These are phyloP conservation scores for Drosophila niveifrons DNA, from an alignment of 2,888 invertebrate genomes.

Conservation along the genomic window DNA sequence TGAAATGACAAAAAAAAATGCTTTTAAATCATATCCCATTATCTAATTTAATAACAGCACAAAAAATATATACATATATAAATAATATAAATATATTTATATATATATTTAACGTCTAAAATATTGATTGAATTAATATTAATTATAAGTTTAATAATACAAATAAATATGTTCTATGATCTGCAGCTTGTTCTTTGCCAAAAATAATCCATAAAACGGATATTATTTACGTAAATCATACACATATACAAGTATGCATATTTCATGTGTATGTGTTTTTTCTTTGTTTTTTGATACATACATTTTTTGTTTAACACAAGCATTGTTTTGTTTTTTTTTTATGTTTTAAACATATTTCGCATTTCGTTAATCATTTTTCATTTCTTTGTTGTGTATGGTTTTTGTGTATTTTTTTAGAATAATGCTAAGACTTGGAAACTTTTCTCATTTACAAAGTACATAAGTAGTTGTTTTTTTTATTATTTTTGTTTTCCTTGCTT, in stretches of 20 bases:
- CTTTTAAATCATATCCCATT: slow-evolving; percentile 29
- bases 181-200: slow-evolving; percentile 51
- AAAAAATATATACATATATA: slow-evolving; percentile 25
- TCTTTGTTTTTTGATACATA: slow-evolving; percentile 34
- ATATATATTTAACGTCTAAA: slow-evolving; percentile 17
- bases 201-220: slow-evolving; percentile 77
- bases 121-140: slow-evolving; percentile 14
- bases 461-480: slow-evolving; percentile 38
- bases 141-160: slow-evolving; percentile 34
- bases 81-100: neutral
- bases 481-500: neutral
- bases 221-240: slow-evolving; percentile 63
- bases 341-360: slow-evolving; percentile 57
- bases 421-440: slow-evolving; percentile 65
- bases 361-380: slow-evolving; percentile 17
- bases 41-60: slow-evolving; percentile 61
- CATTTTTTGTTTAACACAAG: slow-evolving; percentile 43
- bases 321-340: slow-evolving; percentile 9
- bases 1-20: slow-evolving; percentile 35
- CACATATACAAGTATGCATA: slow-evolving; percentile 41
- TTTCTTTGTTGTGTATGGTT: slow-evolving; percentile 19
- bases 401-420: slow-evolving; percentile 23
- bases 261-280: slow-evolving; percentile 11
- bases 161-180: slow-evolving; percentile 49
- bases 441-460: slow-evolving; percentile 61